Base-by-base conservation (phyloP, 2,113 vertebrate species). In the Oostethus manadensis region DNA sequence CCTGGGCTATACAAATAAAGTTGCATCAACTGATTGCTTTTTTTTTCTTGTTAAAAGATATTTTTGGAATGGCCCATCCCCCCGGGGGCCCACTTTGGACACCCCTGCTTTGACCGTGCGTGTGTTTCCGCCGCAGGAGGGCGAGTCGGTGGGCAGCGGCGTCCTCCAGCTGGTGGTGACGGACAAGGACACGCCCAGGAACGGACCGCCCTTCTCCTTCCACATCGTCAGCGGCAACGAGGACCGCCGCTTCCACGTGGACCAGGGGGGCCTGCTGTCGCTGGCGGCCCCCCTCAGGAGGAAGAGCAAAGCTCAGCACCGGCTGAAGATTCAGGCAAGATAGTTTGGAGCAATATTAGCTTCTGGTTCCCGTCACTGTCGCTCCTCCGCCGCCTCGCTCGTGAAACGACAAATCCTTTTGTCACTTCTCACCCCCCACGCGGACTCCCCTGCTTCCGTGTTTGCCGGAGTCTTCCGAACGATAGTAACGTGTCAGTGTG, bases 271-370 rank as follows among this genome's bases (percentile, higher is more conserved):
- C 4, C 88, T 95, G 68, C 84, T 99, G 77, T 93, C 93, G 15
- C 92, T 94, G 0, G 84, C 91, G 0, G 80, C 86, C 0, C 63
- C 87, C 0, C 91, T 98, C 58, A 91, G 83, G 63, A 92, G 88
- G 80, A 91, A 63, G 77, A 49, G 20, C 6, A 92, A 88, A 64
- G 87, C 91, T 14, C 88, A 88, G 35, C 93, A 96, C 70, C 86
- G 93, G 56, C 83, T 99, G 45, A 94, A 97, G 87, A 92, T 99
- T 0, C 93, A 99, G 93, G 97, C 95, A 29, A 68, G 65, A 43
- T 17, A 40, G 10, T 40, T 40, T 40, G n/a, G 10, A 6, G 16
- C 9, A 35, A 51, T 33, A 33, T 38, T 8, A 38, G 35, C 35
- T 38, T 38, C 35, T 6, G 8, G 17, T 33, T 23, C 8, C 26